Evolutionary conservation across 2,797 vertebrate genomes (phyloP).

Genomic region (Enteromius viviparus): DNA sequence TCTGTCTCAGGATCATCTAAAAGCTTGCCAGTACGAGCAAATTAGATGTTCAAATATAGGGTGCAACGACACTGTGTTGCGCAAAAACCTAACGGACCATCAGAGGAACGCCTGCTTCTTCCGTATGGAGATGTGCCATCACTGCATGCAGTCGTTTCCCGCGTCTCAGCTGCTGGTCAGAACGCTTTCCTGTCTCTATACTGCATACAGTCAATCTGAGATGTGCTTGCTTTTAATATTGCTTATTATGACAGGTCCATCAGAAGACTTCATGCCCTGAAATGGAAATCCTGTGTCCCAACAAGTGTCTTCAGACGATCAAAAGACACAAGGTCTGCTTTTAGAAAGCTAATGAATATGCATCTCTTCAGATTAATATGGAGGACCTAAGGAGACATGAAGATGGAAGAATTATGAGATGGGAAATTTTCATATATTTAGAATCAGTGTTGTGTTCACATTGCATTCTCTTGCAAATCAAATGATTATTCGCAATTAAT

Average conservation of each 20-base stretch:
- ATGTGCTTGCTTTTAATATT: not conserved
- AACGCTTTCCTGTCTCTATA: not conserved
- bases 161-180: slow-evolving; percentile 56
- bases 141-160: slow-evolving; percentile 60
- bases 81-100: slow-evolving; percentile 81
- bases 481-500: no score
- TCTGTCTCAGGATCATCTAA: slow-evolving; percentile 84
- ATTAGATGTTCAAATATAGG: slow-evolving; percentile 78
- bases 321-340: slow-evolving; percentile 79
- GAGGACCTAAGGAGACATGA: not conserved
- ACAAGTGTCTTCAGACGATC: slow-evolving; percentile 81
- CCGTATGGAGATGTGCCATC: slow-evolving; percentile 73
- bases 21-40: slow-evolving; percentile 80
- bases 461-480: not conserved
- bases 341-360: not conserved
- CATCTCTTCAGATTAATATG: not conserved
- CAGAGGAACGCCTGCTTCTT: slow-evolving; percentile 73
- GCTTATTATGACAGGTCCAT: slow-evolving; percentile 78
- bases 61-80: slow-evolving; percentile 76
- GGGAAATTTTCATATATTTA: not conserved
- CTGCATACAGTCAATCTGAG: not conserved
- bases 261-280: slow-evolving; percentile 80
- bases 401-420: not conserved
- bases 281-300: slow-evolving; percentile 82
- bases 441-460: not conserved